Base-by-base conservation (phyloP, 2,888 invertebrate genomes). In the Argyra leucocephala region DNA sequence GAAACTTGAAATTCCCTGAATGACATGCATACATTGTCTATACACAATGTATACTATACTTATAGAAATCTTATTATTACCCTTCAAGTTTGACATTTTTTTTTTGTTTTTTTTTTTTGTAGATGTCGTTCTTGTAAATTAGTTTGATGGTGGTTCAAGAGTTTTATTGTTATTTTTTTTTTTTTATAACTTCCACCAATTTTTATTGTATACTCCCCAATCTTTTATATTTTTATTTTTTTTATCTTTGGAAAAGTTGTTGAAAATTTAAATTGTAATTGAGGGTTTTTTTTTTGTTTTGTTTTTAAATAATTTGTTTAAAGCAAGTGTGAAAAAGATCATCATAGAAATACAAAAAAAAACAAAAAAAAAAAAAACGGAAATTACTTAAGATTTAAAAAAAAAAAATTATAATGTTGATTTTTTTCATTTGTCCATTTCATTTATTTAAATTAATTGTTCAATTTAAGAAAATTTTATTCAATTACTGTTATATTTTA, bases 321-420 rank as follows among this genome's bases (percentile, higher is more conserved):
- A 48, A 48, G 48, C 18, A n/a, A 48, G 48, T 48, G 48, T 48
- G 48, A 48, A 48, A 48, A 48, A 48, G 48, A 48, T 48, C 48
- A 48, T 48, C n/a, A n/a, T n/a, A n/a, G n/a, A n/a, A n/a, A n/a
- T n/a, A n/a, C n/a, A n/a, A n/a, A n/a, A n/a, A n/a, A n/a, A n/a
- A n/a, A n/a, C n/a, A n/a, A n/a, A n/a, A n/a, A n/a, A n/a, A n/a
- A 48, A 18, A 48, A 48, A 48, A 48, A 48, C 48, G 48, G 48
- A 48, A 48, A 48, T 48, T 48, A 48, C 48, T 48, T 48, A 48
- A 48, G 48, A 48, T 48, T 48, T 15, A 5, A 5, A 15, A 31
- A 31, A n/a, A n/a, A n/a, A n/a, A n/a, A n/a, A n/a, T n/a, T n/a
- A n/a, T 7, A 31, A 15, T 48, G 9, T 48, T 18, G 48, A 9